Percentiles rank a stretch among this genome's conserved stretches.
phyloP scores from a whole-genome alignment of 2,113 vertebrate genomes.

The Haliaeetus leucogaster region DNA sequence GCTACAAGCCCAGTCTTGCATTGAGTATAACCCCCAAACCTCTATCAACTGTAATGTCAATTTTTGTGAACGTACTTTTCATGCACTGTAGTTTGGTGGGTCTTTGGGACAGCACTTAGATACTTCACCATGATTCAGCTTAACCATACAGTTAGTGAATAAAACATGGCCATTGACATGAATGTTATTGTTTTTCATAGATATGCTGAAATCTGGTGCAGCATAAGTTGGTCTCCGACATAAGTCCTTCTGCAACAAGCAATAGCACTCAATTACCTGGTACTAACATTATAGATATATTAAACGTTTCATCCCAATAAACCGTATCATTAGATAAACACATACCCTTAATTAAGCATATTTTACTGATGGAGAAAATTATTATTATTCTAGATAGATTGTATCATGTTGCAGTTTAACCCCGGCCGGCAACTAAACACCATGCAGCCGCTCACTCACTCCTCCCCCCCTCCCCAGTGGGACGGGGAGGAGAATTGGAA shows the following conservation, averaged over 20 bases:
- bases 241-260: not conserved
- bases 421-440: too few relatives aligned
- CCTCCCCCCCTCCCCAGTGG: too few relatives aligned
- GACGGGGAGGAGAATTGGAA: too few relatives aligned
- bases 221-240: not conserved
- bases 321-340: not conserved
- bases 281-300: not conserved
- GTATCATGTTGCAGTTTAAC: too few relatives aligned
- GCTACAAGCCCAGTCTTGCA: not conserved
- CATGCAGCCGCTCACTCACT: too few relatives aligned
- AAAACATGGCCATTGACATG: not conserved
- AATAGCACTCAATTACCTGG: not conserved
- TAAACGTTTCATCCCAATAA: not conserved
- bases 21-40: not conserved
- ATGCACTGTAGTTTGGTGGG: not conserved
- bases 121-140: not conserved
- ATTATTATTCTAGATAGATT: not conserved
- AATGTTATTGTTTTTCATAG: not conserved
- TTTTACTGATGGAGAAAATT: not conserved
- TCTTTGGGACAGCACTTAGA: not conserved
- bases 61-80: not conserved
- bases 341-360: not conserved
- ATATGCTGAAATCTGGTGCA: not conserved
- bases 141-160: not conserved
- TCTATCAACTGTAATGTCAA: not conserved